Evolutionary conservation across 2,888 invertebrate species (phyloP).

Genomic region (Hemaris fuciformis): DNA sequence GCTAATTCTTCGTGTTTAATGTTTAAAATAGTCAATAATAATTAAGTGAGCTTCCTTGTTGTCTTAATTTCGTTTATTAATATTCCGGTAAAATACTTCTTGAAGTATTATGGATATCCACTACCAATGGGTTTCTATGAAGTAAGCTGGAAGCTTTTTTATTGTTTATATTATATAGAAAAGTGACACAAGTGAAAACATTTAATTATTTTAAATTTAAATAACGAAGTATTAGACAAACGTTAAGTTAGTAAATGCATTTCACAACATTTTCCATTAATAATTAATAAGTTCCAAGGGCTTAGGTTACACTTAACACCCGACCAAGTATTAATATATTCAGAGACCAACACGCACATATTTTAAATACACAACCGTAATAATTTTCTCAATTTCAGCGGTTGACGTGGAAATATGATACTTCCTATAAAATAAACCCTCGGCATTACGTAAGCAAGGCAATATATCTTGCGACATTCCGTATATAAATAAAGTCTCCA

Average conservation of each 20-base stretch:
- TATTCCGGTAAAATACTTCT: too few species aligned
- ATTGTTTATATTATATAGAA: too few species aligned
- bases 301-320: slow-evolving; percentile 1
- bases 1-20: too few species aligned
- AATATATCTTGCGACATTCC: slow-evolving; percentile 1
- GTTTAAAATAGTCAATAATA: too few species aligned
- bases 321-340: not conserved
- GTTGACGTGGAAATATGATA: not conserved
- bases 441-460: not conserved
- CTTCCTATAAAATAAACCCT: slow-evolving; percentile 3
- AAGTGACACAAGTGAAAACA: not conserved
- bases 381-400: slow-evolving; percentile 7
- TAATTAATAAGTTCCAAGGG: not conserved
- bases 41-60: too few species aligned
- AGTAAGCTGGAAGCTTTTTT: too few species aligned
- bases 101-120: too few species aligned
- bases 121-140: too few species aligned
- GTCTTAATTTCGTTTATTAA: too few species aligned
- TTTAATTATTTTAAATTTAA: not conserved
- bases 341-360: not conserved
- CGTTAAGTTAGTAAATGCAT: not conserved
- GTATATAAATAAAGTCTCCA: slow-evolving; percentile 5
- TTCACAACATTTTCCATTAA: not conserved
- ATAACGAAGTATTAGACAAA: not conserved
- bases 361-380: not conserved